Base-by-base conservation (phyloP, 2,113 vertebrate genomes). In the Euleptes europaea region DNA sequence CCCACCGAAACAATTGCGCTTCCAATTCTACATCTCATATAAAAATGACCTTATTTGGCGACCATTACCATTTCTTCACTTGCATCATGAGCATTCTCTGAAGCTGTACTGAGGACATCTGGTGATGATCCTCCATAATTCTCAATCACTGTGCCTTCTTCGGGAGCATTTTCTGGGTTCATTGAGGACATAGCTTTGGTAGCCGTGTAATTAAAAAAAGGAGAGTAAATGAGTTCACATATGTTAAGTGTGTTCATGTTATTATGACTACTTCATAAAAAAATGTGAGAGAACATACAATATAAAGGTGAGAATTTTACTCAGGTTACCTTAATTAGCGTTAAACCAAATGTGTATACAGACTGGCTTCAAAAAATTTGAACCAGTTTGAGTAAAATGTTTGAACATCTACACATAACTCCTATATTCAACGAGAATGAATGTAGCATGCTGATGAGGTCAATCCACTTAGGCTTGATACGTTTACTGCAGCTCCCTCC, bases 41-140 rank as follows among this genome's bases (percentile, higher is more conserved):
- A 28, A 28, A 78, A 54, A 70, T 19, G 9, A 38, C 5, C 9
- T 83, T 57, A 76, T 80, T 73, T 73, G 74, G 80, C 33, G 4
- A 67, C 71, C 49, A 92, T 97, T 96, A 99, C 99, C 94, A 96
- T 92, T 88, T 99, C 99, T 95, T 98, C 97, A 80, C 90, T 96
- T 84, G 95, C 95, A 38, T 99, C 98, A 5, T 97, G 98, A 44
- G 95, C 97, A 93, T 97, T 97, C 93, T 99, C 98, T 78, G 98
- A 99, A 81, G 97, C 94, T 28, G 98, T 97, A n/a, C 99, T 99
- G 90, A 97, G 92, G 1, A 97, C 97, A 90, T 99, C 99, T 31
- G 98, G 98, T 86, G 99, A 99, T 51, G 94, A 96, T 51, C 95
- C 97, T 21, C 96, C 97, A 81, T 96, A 97, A 84, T 95, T 96